Percentiles rank a stretch among this genome's conserved stretches.
These are phyloP conservation scores for Excalfactoria chinensis DNA, from an alignment of 2,113 vertebrate species.

Conservation along the genomic window DNA sequence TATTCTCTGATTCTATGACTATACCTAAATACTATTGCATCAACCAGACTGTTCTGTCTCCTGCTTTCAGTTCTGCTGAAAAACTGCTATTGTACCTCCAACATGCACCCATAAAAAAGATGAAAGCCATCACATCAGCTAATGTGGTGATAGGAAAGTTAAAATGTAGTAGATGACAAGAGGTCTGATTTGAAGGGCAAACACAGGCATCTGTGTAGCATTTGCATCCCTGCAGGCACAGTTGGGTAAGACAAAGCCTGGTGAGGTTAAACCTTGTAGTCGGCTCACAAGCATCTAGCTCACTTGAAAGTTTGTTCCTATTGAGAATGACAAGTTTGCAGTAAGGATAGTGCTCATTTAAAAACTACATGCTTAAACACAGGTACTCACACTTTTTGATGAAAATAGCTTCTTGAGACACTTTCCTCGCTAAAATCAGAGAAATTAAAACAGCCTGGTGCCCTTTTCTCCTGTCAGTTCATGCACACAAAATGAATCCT, in stretches of 20 bases:
- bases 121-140: not conserved
- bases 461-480: not conserved
- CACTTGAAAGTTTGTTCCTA: fast-evolving
- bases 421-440: not conserved
- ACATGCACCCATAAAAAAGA: not conserved
- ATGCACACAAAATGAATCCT: not conserved
- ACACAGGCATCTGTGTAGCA: not conserved
- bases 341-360: not conserved
- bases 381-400: not conserved
- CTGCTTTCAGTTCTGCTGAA: not conserved
- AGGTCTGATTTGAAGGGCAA: not conserved
- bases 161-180: not conserved
- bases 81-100: not conserved
- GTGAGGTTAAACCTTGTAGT: not conserved
- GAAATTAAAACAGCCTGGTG: not conserved
- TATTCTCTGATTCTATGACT: no score
- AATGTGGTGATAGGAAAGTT: not conserved
- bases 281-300: not conserved
- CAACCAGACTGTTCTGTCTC: not conserved
- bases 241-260: not conserved
- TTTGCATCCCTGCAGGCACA: not conserved
- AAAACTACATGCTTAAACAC: not conserved
- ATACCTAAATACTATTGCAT: not conserved
- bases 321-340: fast-evolving
- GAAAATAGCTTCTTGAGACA: not conserved